These are phyloP conservation scores for Synanthedon formicaeformis DNA, from an alignment of 2,888 invertebrate species.

Conservation along the genomic window DNA sequence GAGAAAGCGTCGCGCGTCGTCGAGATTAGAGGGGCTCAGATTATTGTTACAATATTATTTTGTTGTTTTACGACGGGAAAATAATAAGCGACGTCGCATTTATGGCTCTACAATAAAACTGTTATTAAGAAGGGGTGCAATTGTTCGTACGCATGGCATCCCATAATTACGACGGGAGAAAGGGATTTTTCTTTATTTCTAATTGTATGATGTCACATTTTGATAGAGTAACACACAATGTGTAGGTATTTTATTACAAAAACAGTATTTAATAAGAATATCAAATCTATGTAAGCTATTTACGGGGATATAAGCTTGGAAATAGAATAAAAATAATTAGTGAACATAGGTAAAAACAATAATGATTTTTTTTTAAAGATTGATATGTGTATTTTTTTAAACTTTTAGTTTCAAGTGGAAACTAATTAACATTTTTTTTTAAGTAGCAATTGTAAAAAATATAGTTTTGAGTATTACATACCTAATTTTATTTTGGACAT, in stretches of 20 bases:
- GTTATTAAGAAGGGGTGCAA: constrained; percentile 31
- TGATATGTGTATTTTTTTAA: no score
- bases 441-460: no score
- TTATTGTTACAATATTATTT: constrained; percentile 60
- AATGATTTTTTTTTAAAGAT: no score
- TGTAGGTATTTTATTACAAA: neutral
- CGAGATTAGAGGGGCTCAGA: constrained; percentile 46
- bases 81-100: constrained; percentile 55
- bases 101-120: constrained; percentile 53
- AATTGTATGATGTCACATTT: neutral
- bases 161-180: constrained; percentile 10
- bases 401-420: no score
- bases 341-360: no score
- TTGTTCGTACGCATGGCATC: constrained; percentile 21
- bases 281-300: no score
- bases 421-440: no score
- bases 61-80: constrained; percentile 64
- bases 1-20: constrained; percentile 28
- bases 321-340: no score
- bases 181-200: neutral
- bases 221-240: neutral
- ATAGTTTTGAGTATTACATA: no score
- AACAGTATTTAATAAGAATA: no score
- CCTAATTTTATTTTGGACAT: no score
- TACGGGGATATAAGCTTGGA: no score